These are phyloP conservation scores for Campylorhamphus procurvoides DNA, from an alignment of 2,113 vertebrate species.

Conservation along the genomic window DNA sequence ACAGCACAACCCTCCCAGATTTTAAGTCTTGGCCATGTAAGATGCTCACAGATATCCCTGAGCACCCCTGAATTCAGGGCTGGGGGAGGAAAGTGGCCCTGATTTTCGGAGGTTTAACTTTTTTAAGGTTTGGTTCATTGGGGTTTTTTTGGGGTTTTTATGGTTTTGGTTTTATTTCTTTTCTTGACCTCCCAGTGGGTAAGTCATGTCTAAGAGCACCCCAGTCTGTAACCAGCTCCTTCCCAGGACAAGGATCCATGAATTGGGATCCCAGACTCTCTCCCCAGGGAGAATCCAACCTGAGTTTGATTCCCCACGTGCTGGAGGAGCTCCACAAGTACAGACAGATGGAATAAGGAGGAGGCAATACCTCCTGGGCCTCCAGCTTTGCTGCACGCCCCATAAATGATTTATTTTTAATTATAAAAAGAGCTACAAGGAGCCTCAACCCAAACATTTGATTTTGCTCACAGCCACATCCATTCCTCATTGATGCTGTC, in stretches of 20 bases:
- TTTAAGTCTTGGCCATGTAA: rapidly evolving
- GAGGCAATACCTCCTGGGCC: background rate
- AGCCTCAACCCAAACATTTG: background rate
- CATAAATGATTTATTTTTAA: background rate
- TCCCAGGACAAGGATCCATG: background rate
- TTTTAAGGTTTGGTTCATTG: background rate
- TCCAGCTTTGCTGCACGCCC: background rate
- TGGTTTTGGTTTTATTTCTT: background rate
- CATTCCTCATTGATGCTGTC: background rate
- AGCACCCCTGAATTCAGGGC: background rate
- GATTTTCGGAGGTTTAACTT: background rate
- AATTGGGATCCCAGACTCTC: background rate
- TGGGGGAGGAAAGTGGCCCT: background rate
- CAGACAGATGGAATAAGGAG: background rate
- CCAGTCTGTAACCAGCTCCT: background rate
- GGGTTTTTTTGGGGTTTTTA: too few species aligned
- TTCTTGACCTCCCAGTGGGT: background rate
- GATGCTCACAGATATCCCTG: background rate
- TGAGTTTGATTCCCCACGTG: background rate
- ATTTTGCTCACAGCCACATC: background rate
- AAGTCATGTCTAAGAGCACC: background rate
- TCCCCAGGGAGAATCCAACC: background rate
- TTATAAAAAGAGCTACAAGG: background rate
- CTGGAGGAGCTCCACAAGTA: background rate
- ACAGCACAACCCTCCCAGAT: background rate